Base-by-base conservation (phyloP, 1,140 invertebrate genomes). In the Trachymyrmex cornetzi region DNA sequence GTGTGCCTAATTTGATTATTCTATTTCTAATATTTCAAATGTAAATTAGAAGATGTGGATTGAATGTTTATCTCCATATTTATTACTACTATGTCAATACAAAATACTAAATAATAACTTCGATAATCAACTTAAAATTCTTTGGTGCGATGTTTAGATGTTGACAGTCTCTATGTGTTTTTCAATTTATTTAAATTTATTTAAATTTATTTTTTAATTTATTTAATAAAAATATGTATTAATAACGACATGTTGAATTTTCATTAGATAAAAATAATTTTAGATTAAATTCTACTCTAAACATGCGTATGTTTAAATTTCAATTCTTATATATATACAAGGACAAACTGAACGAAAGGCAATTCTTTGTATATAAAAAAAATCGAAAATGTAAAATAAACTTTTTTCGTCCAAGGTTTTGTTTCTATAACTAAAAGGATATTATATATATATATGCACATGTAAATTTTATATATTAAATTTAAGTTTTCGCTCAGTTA, bases 171-270 rank as follows among this genome's bases (percentile, higher is more conserved):
- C 44, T 38, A 2, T 48, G 38, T 44, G 0, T 44, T 79, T 71
- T 59, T 38, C 22, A 61, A 14, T 64, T 38, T 16, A 80, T 67
- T n/a, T 34, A 19, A 22, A 22, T 16, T 72, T 55, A 22, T 30
- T 71, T 27, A 48, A 67, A 12, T 7, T 66, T 66, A 59, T 77
- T 59, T 38, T 77, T 44, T 16, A 61, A 38, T 59, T 38, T 38
- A n/a, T 30, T 74, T 57, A 55, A 27, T 27, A 22, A 6, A 75
- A 71, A 24, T 24, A 16, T 22, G 27, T 27, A 27, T 27, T 2
- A 27, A 27, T 27, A 27, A 27, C 27, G n/a, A n/a, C n/a, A 27
- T 27, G 2, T 27, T 27, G 27, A 27, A 2, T 27, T 27, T 27
- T 27, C 34, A 34, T 34, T 34, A 3, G 34, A 34, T 34, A 2